A percentile compares a stretch with the other conserved stretches of the same genome.
Conservation (phyloP, 2,113 vertebrate species). For the Tachysurus fulvidraco region DNA sequence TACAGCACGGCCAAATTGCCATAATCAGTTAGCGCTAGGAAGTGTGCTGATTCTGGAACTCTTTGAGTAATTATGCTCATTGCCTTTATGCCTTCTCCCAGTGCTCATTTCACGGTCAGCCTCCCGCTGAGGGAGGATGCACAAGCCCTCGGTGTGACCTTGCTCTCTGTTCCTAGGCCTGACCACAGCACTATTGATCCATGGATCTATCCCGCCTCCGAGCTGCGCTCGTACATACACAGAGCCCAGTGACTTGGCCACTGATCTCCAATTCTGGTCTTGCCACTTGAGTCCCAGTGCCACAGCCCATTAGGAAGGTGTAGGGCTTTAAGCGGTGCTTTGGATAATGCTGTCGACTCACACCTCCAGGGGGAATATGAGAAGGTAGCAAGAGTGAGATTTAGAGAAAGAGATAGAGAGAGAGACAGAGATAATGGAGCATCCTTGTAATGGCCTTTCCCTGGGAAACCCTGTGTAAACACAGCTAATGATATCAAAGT, state of each 20-base stretch:
- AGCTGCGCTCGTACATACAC: conserved; percentile 21
- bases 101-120: conserved; percentile 59
- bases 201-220: conserved; percentile 29
- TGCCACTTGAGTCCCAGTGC: conserved; percentile 33
- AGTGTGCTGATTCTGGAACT: conserved; percentile 37
- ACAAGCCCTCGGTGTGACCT: conserved; percentile 40
- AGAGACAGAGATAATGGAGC: conserved; percentile 60
- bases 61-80: conserved; percentile 53
- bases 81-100: conserved; percentile 52
- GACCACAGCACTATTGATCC: conserved; percentile 50
- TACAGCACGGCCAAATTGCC: conserved; percentile 28
- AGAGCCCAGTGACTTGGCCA: conserved; percentile 18
- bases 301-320: conserved; percentile 53
- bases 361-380: conserved; percentile 49
- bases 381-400: conserved; percentile 30
- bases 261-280: conserved; percentile 12
- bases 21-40: conserved; percentile 45
- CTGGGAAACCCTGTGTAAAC: conserved; percentile 67
- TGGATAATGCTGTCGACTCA: conserved; percentile 51
- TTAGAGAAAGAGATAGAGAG: conserved; percentile 44
- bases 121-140: conserved; percentile 41
- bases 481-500: conserved; percentile 64
- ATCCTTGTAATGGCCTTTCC: conserved; percentile 62
- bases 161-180: conserved; percentile 29
- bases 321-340: conserved; percentile 52